Base-by-base conservation (phyloP, 2,888 invertebrate genomes). In the Blastobasis adustella region DNA sequence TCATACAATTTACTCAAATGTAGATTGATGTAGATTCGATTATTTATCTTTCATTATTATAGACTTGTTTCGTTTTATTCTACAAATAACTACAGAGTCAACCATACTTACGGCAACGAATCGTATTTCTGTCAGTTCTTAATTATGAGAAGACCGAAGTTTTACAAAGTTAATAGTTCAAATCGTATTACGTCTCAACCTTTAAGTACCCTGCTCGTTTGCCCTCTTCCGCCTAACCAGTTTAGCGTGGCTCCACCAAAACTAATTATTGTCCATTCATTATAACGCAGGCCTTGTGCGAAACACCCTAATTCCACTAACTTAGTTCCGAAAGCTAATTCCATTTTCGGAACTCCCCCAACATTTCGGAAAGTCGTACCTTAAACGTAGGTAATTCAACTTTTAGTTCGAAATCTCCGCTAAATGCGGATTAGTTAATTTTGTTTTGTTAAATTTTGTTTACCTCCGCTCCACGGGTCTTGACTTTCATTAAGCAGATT, bases 401-500 rank as follows among this genome's bases (percentile, higher is more conserved):
- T 46, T 38, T 46, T 38, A 10, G 46, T 46, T 40, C 40, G 36
- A 40, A 23, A 46, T 37, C 47, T 47, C 40, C 40, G 44, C 7
- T 45, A 49, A 49, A 49, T 49, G 36, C 37, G 42, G 43, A 49
- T 49, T 39, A 49, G 45, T 49, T 43, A 48, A 37, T 37, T 49
- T 49, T 49, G 45, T 49, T 49, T 45, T 39, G 10, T 38, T 23
- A 23, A 23, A 23, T 23, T 23, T 23, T 23, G 23, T 9, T 41
- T 36, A 43, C 36, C 40, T 43, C 38, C 38, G 4, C 9, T 10
- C 38, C n/a, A 37, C 5, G 36, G 47, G 10, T 23, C 59, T 57
- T 52, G 50, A 52, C 54, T 55, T 60, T 60, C 58, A 59, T 59
- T 58, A 56, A 56, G 57, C 54, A 58, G 59, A 61, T 63, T 58